Evolutionary conservation across 1,140 invertebrate genomes (phyloP), one percentile per base, ranked within the genome.

Genomic region (Platyscapa corneri): DNA sequence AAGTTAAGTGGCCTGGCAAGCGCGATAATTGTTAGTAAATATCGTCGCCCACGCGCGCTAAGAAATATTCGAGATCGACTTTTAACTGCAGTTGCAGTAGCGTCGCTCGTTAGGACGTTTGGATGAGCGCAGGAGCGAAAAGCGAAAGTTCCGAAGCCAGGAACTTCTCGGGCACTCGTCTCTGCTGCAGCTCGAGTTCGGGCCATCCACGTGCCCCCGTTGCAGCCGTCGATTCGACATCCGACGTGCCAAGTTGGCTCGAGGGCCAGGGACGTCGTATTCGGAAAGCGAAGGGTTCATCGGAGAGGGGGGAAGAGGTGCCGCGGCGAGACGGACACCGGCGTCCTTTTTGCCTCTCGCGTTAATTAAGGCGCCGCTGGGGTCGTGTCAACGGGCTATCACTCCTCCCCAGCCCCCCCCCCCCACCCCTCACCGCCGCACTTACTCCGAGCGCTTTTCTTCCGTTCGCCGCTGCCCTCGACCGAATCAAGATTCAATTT

Each of bases 401-500:
- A 39, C 53, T 39, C 42, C 5, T 12, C 12, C 12, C 42, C 42
- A 46, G 5, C 42, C 42, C 42, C 12, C 42, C 12, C 12, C 42
- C 12, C 5, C 42, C 6, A 12, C 5, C 5, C 12, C 12, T 12
- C 42, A 46, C 12, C 42, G 6, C 42, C 12, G 6, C 12, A 7
- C 42, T 46, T 7, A 5, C 6, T 5, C 5, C 5, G 5, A 46
- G 42, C 18, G 18, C 32, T 23, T 64, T 27, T 64, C 77, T 80
- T 39, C 6, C 60, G 0, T 65, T 46, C 12, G 20, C 60, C 23
- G 3, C 0, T 14, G 42, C 16, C n/a, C 30, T 37, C n/a, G 27
- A 34, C 3, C 42, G 32, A 75, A 49, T 75, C 49, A 39, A 77
- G 82, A 77, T 84, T 77, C 82, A 78, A 86, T 82, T 85, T 82